phyloP scores from a whole-genome alignment of 2,113 vertebrate genomes.

The Labeo rohita region DNA sequence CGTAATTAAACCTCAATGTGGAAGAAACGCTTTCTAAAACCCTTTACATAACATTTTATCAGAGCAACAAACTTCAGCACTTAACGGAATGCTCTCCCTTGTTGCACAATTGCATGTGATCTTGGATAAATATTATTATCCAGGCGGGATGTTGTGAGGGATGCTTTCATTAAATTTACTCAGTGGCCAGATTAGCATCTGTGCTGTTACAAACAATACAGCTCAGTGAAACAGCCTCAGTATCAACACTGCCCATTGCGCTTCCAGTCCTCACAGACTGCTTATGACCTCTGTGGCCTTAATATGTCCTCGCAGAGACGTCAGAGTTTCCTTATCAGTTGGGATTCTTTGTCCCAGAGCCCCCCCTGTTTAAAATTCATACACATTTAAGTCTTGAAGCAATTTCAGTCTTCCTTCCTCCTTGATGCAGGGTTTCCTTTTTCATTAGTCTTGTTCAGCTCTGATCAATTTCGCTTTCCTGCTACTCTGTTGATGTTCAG shows the following conservation, averaged over 20 bases:
- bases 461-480: conserved; percentile 52
- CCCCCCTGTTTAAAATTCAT: conserved; percentile 60
- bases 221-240: conserved; percentile 63
- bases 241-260: conserved; percentile 62
- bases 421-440: conserved; percentile 71
- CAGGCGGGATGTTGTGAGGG: conserved; percentile 66
- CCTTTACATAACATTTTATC: conserved; percentile 53
- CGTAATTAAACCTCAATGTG: background rate
- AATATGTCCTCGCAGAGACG: conserved; percentile 67
- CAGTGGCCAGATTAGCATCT: conserved; percentile 69
- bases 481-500: conserved; percentile 29
- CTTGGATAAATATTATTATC: conserved; percentile 64
- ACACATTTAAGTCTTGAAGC: conserved; percentile 65
- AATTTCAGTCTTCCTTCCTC: conserved; percentile 75
- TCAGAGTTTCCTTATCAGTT: conserved; percentile 75
- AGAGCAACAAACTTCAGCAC: conserved; percentile 33
- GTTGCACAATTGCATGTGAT: conserved; percentile 67
- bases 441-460: conserved; percentile 64
- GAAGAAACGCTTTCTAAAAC: background rate
- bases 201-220: conserved; percentile 65
- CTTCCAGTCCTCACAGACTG: conserved; percentile 49
- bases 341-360: conserved; percentile 61
- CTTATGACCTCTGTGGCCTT: conserved; percentile 68
- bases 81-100: conserved; percentile 54
- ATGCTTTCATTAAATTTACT: conserved; percentile 60